Conservation (phyloP, 2,113 vertebrate species). For the Alces alces region DNA sequence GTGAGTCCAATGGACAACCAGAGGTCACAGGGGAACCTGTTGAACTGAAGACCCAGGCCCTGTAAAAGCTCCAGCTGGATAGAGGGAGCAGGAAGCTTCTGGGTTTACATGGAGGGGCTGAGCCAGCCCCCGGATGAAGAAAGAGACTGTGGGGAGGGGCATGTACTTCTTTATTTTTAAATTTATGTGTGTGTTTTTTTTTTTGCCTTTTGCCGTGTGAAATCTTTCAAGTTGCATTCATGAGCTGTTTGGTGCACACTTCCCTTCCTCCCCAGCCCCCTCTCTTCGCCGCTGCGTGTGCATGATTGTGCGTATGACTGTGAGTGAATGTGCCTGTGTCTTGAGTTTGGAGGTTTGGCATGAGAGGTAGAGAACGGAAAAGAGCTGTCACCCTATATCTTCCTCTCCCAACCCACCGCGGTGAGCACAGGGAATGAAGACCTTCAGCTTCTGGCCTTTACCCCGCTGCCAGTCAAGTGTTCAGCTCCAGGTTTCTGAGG, state of each 20-base stretch:
- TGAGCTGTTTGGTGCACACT: slow-evolving; percentile 60
- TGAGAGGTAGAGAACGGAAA: slow-evolving; percentile 26
- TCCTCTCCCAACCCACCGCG: background rate
- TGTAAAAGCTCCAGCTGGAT: slow-evolving; percentile 78
- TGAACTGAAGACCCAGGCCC: slow-evolving; percentile 93
- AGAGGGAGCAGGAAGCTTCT: slow-evolving; percentile 20
- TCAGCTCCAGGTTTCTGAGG: slow-evolving; percentile 4
- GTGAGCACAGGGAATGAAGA: background rate
- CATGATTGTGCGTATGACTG: slow-evolving; percentile 37
- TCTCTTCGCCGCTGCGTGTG: slow-evolving; percentile 36
- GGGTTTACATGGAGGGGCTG: slow-evolving; percentile 3
- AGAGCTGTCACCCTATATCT: background rate
- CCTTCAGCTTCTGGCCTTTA: slow-evolving; percentile 22
- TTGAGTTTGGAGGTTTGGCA: slow-evolving; percentile 28
- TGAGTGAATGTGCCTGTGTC: slow-evolving; percentile 45
- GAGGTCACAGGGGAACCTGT: slow-evolving; percentile 87
- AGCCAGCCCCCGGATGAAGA: slow-evolving; percentile 51
- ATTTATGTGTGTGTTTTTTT: slow-evolving; percentile 37
- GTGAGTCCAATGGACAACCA: slow-evolving; percentile 82
- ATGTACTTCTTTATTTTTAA: slow-evolving; percentile 72
- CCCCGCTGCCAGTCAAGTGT: background rate
- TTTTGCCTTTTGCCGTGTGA: slow-evolving; percentile 71
- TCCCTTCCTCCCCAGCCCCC: slow-evolving; percentile 52
- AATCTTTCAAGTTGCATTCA: slow-evolving; percentile 74
- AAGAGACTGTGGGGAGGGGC: slow-evolving; percentile 61